phyloP scores from a whole-genome alignment of 2,797 vertebrate genomes.

The Psittacula derbiana region DNA sequence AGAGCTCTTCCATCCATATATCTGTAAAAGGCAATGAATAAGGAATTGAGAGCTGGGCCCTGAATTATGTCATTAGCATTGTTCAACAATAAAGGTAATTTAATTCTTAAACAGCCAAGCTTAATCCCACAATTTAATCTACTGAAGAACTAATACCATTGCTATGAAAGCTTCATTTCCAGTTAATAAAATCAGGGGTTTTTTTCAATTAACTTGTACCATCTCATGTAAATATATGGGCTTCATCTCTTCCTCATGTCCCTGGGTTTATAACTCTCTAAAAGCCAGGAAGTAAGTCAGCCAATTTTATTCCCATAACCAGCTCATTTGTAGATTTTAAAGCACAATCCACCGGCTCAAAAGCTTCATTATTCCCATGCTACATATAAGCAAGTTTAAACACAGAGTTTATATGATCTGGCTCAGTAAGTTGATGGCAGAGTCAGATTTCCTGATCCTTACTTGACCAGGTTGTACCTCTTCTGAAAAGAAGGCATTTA shows the following conservation, averaged over 20 bases:
- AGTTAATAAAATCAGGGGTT: neutral
- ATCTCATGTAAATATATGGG: neutral
- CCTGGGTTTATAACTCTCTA: neutral
- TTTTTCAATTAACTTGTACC: neutral
- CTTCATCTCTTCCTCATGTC: neutral
- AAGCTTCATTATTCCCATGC: neutral
- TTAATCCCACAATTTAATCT: neutral
- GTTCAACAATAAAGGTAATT: neutral
- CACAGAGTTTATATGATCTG: neutral
- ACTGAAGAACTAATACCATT: neutral
- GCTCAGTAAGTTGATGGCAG: neutral
- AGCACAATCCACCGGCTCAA: neutral
- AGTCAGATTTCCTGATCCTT: neutral
- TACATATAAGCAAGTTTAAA: neutral
- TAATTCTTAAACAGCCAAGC: neutral
- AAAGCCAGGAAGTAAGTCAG: neutral
- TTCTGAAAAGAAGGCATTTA: neutral
- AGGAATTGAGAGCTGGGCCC: neutral
- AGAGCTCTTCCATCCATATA: neutral
- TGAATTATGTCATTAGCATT: neutral
- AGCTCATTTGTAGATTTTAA: neutral
- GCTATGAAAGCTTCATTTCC: neutral
- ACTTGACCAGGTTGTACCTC: neutral
- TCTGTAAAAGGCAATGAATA: neutral
- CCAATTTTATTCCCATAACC: neutral